phyloP scores from a whole-genome alignment of 92 coral and sea anemone species.

The Isaurus tuberculatus region DNA sequence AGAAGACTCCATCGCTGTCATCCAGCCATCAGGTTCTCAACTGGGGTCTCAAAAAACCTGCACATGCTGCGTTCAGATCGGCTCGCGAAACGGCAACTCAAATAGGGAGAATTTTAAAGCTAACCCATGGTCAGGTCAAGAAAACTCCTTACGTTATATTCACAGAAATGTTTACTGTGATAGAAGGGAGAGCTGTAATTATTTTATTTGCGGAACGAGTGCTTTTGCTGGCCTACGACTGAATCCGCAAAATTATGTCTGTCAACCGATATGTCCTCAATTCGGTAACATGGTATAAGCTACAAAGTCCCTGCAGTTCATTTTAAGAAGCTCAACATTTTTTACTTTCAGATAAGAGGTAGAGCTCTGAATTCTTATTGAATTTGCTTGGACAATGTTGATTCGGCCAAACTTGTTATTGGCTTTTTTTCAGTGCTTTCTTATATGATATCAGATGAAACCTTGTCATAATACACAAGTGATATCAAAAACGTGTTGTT shows the following conservation, averaged over 20 bases:
- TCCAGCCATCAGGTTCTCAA: not conserved
- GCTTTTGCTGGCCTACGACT: conserved; percentile 34
- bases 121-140: not conserved
- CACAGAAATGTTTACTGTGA: conserved; percentile 18
- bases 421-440: no score
- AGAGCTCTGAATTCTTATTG: not conserved
- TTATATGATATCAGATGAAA: not conserved
- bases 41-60: conserved; percentile 31
- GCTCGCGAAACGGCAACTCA: not conserved
- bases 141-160: not conserved
- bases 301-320: not conserved
- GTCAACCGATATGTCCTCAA: conserved; percentile 17
- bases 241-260: conserved; percentile 17
- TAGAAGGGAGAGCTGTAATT: conserved; percentile 3
- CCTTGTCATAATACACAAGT: not conserved
- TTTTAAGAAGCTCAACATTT: not conserved
- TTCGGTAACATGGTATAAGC: not conserved
- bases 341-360: not conserved
- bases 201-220: conserved; percentile 33
- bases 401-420: not conserved
- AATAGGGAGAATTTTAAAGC: not conserved
- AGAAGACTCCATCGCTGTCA: not conserved
- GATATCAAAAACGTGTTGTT: not conserved
- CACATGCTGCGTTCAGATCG: conserved; percentile 26
- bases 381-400: not conserved